Percentiles rank a stretch among this genome's conserved stretches.
phyloP scores from a whole-genome alignment of 1,140 invertebrate genomes.

The Acromyrmex heyeri region DNA sequence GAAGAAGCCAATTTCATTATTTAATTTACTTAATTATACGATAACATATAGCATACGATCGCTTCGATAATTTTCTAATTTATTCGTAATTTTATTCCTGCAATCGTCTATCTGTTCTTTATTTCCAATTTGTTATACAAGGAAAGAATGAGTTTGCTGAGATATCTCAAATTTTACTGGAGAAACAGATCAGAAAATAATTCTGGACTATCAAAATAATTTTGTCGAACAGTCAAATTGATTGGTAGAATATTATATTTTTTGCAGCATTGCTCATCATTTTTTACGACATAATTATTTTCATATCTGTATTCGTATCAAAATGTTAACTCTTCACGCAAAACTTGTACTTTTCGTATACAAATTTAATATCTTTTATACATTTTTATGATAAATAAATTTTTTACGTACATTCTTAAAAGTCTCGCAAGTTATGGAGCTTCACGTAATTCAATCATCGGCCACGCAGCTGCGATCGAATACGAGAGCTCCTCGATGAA shows the following conservation, averaged over 20 bases:
- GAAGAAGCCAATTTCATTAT: not conserved
- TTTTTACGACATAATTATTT: too few relatives aligned
- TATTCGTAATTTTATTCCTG: not conserved
- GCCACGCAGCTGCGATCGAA: not conserved
- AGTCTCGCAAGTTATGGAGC: not conserved
- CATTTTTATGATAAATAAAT: not conserved
- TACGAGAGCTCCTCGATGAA: not conserved
- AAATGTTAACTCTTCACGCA: too few relatives aligned
- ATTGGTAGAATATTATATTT: too few relatives aligned
- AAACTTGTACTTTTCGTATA: not conserved
- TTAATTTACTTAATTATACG: not conserved
- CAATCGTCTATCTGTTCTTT: not conserved
- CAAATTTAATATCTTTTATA: not conserved
- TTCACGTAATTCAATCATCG: not conserved
- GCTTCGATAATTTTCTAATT: not conserved
- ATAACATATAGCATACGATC: not conserved
- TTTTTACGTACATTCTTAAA: not conserved
- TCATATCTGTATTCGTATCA: too few relatives aligned
- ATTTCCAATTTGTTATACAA: not conserved
- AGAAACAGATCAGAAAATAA: too few relatives aligned
- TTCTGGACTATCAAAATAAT: too few relatives aligned
- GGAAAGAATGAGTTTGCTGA: too few relatives aligned
- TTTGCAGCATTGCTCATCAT: too few relatives aligned
- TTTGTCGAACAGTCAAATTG: too few relatives aligned
- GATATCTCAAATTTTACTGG: not conserved